These are phyloP conservation scores for Scrobipalpa costella DNA, from an alignment of 2,888 invertebrate species.

Conservation along the genomic window DNA sequence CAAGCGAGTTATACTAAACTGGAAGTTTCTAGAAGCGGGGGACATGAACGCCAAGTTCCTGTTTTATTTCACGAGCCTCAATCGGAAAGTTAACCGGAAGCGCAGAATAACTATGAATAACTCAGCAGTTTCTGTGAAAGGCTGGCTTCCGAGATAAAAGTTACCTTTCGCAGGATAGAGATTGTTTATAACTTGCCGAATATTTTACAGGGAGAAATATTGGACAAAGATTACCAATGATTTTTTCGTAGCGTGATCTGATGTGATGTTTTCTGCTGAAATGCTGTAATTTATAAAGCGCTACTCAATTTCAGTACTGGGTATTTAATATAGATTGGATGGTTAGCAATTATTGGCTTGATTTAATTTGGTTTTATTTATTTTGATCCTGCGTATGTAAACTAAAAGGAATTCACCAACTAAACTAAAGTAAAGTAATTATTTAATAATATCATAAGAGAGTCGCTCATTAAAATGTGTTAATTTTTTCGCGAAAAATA, in stretches of 20 bases:
- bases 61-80: constrained; percentile 19
- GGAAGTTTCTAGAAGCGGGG: constrained; percentile 19
- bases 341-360: too few species aligned
- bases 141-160: background rate
- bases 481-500: too few species aligned
- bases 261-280: too few species aligned
- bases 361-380: too few species aligned
- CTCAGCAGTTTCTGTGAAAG: constrained; percentile 2
- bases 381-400: too few species aligned
- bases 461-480: too few species aligned
- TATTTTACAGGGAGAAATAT: background rate
- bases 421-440: too few species aligned
- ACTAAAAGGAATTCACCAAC: too few species aligned
- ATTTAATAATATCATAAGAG: too few species aligned
- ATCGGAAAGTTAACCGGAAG: constrained; percentile 17
- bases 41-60: constrained; percentile 12
- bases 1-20: constrained; percentile 5
- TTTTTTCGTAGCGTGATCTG: too few species aligned
- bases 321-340: too few species aligned
- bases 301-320: background rate
- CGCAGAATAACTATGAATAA: constrained; percentile 17
- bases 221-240: background rate
- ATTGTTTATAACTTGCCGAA: background rate
- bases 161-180: background rate
- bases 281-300: too few species aligned